Evolutionary conservation across 2,113 vertebrate species (phyloP), one percentile per base, ranked within the genome.

Genomic region (Chaetura pelagica): DNA sequence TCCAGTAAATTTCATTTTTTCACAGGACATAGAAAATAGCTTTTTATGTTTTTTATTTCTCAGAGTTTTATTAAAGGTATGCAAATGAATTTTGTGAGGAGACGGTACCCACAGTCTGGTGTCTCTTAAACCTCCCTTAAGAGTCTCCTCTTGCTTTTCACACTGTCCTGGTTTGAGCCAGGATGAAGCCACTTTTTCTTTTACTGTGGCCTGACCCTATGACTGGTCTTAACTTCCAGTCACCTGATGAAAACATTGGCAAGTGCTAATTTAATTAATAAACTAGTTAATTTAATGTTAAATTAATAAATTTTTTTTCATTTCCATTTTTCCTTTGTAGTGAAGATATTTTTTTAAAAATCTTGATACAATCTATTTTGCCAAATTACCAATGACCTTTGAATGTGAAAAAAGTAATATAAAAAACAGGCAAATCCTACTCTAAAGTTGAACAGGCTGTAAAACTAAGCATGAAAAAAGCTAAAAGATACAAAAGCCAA

Each of bases 21-120:
- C 40, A 62, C 90, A 88, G 73, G 96, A 93, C 89, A 98, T 76
- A 96, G 97, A 91, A 97, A 97, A 95, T 98, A 97, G 95, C 96
- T 97, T 98, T 98, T 98, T 96, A 98, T 98, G 97, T 91, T 96
- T 87, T 96, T 96, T 97, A 94, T 98, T 97, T 97, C 96, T 94
- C 86, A 79, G 89, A 71, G 92, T 95, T 93, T 52, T 92, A 93
- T 67, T 34, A 30, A 71, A 96, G 92, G 61, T 72, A 55, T 2
- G 91, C 95, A 93, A 58, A 90, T 93, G 9, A 87, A 72, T 89
- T 91, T 88, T 18, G 62, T 94, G 77, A 78, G 23, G 63, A 95
- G 82, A 61, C 35, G 78, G 69, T 87, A 93, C 94, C 71, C 57
- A 49, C 46, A 90, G 94, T 91, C 62, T 54, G 12, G 42, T 35